A percentile compares a stretch with the other conserved stretches of the same genome.
Conservation (phyloP, 2,113 vertebrate species). For the Tetrax tetrax region DNA sequence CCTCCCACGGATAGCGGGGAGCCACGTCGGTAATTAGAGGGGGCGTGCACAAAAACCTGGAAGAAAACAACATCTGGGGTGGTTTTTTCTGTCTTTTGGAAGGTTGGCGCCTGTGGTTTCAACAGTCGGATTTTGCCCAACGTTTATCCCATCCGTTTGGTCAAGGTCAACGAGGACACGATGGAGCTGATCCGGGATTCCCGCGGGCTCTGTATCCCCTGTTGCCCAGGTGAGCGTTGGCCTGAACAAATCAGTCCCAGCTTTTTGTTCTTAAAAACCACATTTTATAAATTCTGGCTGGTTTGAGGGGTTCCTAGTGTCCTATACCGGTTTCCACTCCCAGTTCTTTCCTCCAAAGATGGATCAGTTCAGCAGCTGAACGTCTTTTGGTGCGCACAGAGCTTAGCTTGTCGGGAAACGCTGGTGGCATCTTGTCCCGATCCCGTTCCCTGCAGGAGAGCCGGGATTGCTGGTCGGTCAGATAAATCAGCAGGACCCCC, state of each 20-base stretch:
- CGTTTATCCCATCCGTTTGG: conserved; percentile 85
- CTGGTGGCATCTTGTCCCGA: neutral
- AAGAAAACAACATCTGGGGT: neutral
- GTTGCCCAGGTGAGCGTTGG: conserved; percentile 77
- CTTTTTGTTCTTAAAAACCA: neutral
- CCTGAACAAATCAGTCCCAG: fast-evolving
- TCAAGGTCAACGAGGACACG: conserved; percentile 83
- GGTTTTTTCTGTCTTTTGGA: neutral
- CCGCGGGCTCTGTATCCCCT: conserved; percentile 83
- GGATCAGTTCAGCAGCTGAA: neutral
- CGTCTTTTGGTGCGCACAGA: fast-evolving
- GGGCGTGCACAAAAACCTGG: fast-evolving
- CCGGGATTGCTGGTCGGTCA: conserved; percentile 83
- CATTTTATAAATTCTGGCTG: neutral
- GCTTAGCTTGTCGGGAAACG: fast-evolving
- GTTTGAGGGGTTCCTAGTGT: neutral
- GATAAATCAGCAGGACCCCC: conserved; percentile 82
- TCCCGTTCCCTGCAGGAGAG: conserved; percentile 72
- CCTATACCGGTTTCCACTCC: fast-evolving
- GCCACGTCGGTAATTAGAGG: no score
- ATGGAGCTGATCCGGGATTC: conserved; percentile 82
- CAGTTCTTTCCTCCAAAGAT: neutral
- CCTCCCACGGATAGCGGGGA: no score
- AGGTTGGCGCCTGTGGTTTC: conserved; percentile 89
- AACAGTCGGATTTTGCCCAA: conserved; percentile 85